Evolutionary conservation across 2,113 vertebrate species (phyloP).

Genomic region (Anhinga anhinga): DNA sequence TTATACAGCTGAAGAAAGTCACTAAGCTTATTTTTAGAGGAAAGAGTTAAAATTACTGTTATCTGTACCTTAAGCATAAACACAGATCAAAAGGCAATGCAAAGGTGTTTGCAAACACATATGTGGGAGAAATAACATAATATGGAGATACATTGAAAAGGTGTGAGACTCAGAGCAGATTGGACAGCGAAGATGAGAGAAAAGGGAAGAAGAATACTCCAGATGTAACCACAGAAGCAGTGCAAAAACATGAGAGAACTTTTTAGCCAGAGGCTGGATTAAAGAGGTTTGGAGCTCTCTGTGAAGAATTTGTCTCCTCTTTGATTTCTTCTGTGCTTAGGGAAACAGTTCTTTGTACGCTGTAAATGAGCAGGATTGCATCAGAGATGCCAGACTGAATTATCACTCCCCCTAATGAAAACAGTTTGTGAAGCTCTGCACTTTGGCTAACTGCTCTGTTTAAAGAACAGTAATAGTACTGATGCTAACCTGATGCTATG

Average conservation of each 20-base stretch:
- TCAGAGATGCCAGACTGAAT: background rate
- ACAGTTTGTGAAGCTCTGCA: background rate
- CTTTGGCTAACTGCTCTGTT: background rate
- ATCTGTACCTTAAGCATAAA: background rate
- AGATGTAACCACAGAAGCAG: background rate
- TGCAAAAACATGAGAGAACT: background rate
- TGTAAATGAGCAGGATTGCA: constrained; percentile 11
- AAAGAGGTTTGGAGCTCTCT: background rate
- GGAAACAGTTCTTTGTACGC: background rate
- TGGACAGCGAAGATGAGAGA: background rate
- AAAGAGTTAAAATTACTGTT: background rate
- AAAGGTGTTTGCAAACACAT: background rate
- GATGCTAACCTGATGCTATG: background rate
- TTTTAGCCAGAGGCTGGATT: background rate
- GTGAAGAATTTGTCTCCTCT: constrained; percentile 3
- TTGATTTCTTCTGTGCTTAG: constrained; percentile 2
- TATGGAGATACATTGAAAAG: background rate
- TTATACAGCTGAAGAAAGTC: background rate
- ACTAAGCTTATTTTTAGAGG: background rate
- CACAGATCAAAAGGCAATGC: background rate
- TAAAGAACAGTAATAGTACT: background rate
- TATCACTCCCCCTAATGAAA: background rate
- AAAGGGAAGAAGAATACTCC: background rate
- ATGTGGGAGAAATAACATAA: background rate
- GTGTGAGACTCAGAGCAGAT: background rate